Conservation (phyloP, 2,113 vertebrate species). For the Fulica atra region DNA sequence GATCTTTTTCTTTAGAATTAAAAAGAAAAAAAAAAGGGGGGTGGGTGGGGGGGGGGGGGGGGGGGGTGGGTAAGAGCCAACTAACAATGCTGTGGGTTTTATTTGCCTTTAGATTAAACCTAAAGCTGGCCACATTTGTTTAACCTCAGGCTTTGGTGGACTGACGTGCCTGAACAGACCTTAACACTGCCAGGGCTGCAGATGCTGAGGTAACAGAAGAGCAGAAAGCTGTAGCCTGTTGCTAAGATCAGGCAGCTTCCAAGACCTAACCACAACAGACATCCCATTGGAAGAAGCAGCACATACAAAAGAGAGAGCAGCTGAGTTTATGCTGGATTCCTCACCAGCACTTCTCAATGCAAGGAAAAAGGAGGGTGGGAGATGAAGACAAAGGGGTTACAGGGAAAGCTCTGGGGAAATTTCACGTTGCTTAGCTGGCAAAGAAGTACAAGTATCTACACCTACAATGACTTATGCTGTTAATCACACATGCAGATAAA, state of each 20-base stretch:
- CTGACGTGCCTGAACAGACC: slow-evolving; percentile 48
- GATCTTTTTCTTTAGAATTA: not conserved
- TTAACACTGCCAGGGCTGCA: not conserved
- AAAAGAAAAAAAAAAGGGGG: not conserved
- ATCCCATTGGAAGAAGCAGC: not conserved
- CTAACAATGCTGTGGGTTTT: not conserved
- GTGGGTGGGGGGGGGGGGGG: too few species aligned
- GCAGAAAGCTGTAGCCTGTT: slow-evolving; percentile 7
- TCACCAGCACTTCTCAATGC: not conserved
- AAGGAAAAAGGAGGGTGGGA: not conserved
- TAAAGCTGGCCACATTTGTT: slow-evolving; percentile 6
- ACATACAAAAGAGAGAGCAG: not conserved
- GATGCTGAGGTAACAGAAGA: slow-evolving; percentile 20
- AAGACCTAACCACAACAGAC: slow-evolving; percentile 34
- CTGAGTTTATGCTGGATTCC: not conserved
- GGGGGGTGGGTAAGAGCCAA: not conserved
- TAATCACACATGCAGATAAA: not conserved
- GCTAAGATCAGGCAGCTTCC: slow-evolving; percentile 4
- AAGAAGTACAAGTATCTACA: not conserved
- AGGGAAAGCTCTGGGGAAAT: not conserved
- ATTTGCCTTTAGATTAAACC: slow-evolving; percentile 32
- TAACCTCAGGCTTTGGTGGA: slow-evolving; percentile 42
- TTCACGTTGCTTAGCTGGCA: not conserved
- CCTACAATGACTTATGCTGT: not conserved
- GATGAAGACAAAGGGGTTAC: not conserved